Evolutionary conservation across 2,888 invertebrate genomes (phyloP), one percentile per base, ranked within the genome.

Genomic region (Rotaria macrura): DNA sequence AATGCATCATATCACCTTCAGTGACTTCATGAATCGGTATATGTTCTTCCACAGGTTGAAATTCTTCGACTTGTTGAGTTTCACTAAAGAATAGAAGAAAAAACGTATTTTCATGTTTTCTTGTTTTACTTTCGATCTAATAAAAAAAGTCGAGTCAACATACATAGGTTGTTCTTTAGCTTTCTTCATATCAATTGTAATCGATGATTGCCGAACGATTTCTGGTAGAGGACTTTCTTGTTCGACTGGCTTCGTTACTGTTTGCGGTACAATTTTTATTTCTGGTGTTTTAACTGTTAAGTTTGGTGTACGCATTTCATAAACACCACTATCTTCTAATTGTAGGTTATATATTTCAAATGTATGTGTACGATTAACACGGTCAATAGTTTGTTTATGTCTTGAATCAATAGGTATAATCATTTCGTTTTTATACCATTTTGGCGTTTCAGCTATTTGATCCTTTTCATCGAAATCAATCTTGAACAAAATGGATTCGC

Each of bases 371-470:
- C 74, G 74, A 79, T 79, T 79, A 25, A 12, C 10, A 12, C 20
- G 23, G 43, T 79, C 74, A 12, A 6, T 40, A 12, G 43, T 79
- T 79, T 79, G 74, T 43, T 43, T 38, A 40, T 79, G 38, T 40
- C 74, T 20, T 79, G 29, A 1, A 79, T 29, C 43, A 40, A 79
- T 40, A 43, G 74, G 43, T 25, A 79, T 79, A 40, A 43, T 6
- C 43, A 79, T 43, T 79, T 79, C 74, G n/a, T 79, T 79, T 79
- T 40, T 40, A 79, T 79, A 79, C 74, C 74, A 79, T 79, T 79
- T 43, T 25, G 74, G 74, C 43, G 23, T 38, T 40, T 79, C 74
- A 43, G 5, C 25, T 0, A 79, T 40, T 23, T 40, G 20, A 40
- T 38, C 43, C 4, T 79, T 7, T 25, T 79, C 74, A 79, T 79